Base-by-base conservation (phyloP, 2,797 vertebrate genomes). In the Peromyscus aztecus region DNA sequence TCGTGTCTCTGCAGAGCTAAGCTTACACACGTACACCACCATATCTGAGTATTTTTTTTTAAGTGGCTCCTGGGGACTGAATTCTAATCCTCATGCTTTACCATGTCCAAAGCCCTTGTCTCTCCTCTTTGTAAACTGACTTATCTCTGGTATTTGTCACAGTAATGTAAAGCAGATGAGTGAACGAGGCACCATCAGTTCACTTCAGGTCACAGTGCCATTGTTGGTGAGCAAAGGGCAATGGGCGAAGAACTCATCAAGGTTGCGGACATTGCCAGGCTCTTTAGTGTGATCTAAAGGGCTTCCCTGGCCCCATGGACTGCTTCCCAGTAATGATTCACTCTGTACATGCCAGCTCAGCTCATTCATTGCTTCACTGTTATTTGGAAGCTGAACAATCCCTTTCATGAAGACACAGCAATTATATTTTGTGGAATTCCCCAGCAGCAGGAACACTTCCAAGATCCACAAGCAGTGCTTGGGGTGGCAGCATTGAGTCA, bases 361-460 rank as follows among this genome's bases (percentile, higher is more conserved):
- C 19, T 84, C 8, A 3, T 19, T 40, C 6, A 24, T 43, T 69
- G 16, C 29, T 29, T 5, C 86, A 59, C 19, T 34, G 34, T 2
- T 76, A 4, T 76, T 52, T 34, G 34, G 63, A 90, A 92, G 4
- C 4, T 19, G 49, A 91, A 67, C 34, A 69, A 43, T 2, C 6
- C 40, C 10, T 21, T 84, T 63, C 13, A 23, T 14, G 43, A 43
- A 40, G 52, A 2, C 2, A 6, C 31, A 4, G 21, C n/a, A 21
- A 10, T 37, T 6, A 31, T 17, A 2, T 9, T 2, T 4, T 1
- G 31, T 11, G 37, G 34, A 73, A 43, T 63, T 43, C 34, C 19
- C 59, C 16, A 52, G 37, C 52, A 10, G 4, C 1, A 4, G 3
- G 2, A 21, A 29, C 0, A 1, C 40, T n/a, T 49, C 11, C 29